A percentile compares a stretch with the other conserved stretches of the same genome.
Evolutionary conservation across 2,888 invertebrate genomes (phyloP).

Genomic region (Nezara viridula): DNA sequence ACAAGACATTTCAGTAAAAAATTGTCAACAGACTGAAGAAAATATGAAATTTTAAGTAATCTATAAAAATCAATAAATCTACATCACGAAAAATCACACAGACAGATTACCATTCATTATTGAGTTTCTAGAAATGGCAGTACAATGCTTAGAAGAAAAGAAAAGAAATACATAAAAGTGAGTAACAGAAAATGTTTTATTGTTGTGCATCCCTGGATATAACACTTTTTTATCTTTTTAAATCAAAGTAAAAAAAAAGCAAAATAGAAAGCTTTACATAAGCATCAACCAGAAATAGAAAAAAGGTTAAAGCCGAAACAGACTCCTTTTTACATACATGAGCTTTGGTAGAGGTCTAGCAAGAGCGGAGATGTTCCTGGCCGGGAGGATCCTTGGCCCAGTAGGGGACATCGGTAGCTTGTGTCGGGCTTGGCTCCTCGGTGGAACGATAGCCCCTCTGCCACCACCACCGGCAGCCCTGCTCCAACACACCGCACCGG

Average conservation of each 20-base stretch:
- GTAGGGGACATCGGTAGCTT: conserved; percentile 64
- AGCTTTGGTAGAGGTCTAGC: conserved; percentile 64
- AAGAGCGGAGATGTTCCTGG: conserved; percentile 65
- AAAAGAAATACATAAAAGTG: no score
- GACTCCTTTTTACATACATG: conserved; percentile 61
- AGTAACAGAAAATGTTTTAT: not conserved
- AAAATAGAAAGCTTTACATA: not conserved
- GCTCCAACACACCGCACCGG: conserved; percentile 41
- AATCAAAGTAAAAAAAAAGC: not conserved
- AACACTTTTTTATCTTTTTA: not conserved
- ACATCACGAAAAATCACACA: not conserved
- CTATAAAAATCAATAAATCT: no score
- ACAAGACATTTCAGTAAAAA: no score
- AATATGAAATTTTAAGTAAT: not conserved
- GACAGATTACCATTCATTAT: not conserved
- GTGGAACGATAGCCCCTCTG: conserved; percentile 47
- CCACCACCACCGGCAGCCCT: conserved; percentile 53
- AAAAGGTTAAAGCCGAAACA: conserved; percentile 18
- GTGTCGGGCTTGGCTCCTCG: conserved; percentile 62
- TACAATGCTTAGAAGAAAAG: not conserved
- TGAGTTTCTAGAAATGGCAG: not conserved
- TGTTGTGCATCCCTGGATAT: conserved; percentile 8
- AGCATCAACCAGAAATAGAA: not conserved
- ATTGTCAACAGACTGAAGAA: not conserved
- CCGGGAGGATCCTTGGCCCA: conserved; percentile 64